Conservation (phyloP, 2,113 vertebrate species). For the Pionites leucogaster region DNA sequence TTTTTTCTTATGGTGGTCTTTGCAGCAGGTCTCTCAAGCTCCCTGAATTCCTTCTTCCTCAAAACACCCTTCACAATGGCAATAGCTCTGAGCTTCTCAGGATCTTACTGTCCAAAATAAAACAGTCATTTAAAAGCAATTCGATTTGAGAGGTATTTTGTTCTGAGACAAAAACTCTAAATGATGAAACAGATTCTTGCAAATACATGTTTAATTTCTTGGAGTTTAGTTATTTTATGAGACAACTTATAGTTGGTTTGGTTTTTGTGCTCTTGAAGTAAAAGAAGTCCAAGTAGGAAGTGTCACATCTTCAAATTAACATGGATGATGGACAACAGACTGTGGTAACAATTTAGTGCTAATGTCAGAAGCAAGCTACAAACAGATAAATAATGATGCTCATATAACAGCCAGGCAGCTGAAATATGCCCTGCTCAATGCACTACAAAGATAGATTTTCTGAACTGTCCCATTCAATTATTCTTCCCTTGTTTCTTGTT, state of each 20-base stretch:
- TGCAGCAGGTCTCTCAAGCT: neutral
- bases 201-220: neutral
- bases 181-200: neutral
- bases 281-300: neutral
- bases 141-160: neutral
- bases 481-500: neutral
- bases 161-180: neutral
- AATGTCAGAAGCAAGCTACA: constrained; percentile 16
- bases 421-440: neutral
- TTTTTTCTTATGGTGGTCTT: neutral
- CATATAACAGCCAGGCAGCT: neutral
- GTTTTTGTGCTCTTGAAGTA: neutral
- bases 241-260: neutral
- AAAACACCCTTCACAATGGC: neutral
- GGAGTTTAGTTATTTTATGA: neutral
- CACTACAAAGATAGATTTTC: constrained; percentile 2
- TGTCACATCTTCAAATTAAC: neutral
- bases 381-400: constrained; percentile 2
- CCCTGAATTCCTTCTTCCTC: neutral
- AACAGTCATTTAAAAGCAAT: neutral
- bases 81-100: neutral
- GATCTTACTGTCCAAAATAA: neutral
- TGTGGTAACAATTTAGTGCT: neutral
- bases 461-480: constrained; percentile 39
- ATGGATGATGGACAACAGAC: neutral